phyloP scores from a whole-genome alignment of 2,888 invertebrate genomes.

The Drosophila recens region DNA sequence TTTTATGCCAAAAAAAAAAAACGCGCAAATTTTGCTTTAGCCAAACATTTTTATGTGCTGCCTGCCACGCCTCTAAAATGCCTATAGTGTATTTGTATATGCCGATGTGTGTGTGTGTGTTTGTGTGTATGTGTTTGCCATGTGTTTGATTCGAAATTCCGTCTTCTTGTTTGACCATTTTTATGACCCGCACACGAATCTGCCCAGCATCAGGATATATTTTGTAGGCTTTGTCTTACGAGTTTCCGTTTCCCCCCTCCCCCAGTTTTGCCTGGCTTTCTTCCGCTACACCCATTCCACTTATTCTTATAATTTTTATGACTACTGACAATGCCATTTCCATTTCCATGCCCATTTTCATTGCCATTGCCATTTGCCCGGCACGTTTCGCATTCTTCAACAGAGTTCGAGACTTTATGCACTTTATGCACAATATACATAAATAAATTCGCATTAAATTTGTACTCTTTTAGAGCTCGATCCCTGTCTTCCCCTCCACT shows the following conservation, averaged over 20 bases:
- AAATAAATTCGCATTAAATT: constrained; percentile 63
- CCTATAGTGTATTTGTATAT: constrained; percentile 1
- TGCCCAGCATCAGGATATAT: constrained; percentile 45
- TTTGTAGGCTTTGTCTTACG: constrained; percentile 63
- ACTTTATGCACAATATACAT: constrained; percentile 66
- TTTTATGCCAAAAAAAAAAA: constrained; percentile 53
- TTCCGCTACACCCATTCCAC: constrained; percentile 13
- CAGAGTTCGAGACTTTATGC: constrained; percentile 43
- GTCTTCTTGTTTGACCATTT: constrained; percentile 60
- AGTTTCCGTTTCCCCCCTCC: constrained; percentile 7
- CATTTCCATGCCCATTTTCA: not conserved
- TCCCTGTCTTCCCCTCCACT: not conserved
- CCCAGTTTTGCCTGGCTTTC: not conserved
- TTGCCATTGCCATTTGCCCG: constrained; percentile 34
- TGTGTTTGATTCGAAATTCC: constrained; percentile 57
- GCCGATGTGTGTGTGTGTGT: not conserved
- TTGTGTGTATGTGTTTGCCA: constrained; percentile 25
- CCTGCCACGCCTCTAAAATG: constrained; percentile 53
- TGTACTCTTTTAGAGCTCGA: constrained; percentile 39
- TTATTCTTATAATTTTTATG: constrained; percentile 62
- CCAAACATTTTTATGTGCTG: constrained; percentile 58
- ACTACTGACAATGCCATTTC: constrained; percentile 54
- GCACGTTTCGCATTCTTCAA: constrained; percentile 41
- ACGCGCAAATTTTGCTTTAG: constrained; percentile 52
- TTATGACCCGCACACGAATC: constrained; percentile 64